Evolutionary conservation across 2,888 invertebrate genomes (phyloP), one percentile per base, ranked within the genome.

Genomic region (Tenthredo livida): DNA sequence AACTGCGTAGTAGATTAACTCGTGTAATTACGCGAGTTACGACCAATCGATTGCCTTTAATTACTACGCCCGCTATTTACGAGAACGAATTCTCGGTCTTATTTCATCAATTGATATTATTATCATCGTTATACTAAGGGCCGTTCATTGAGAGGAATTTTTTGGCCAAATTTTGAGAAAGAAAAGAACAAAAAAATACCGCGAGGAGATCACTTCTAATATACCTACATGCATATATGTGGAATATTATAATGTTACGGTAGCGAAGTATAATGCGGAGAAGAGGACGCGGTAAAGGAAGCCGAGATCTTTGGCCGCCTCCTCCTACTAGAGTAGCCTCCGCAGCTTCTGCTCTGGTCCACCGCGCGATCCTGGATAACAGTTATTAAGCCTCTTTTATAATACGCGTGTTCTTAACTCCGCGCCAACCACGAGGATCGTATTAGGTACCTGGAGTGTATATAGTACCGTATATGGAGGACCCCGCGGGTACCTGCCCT

Each of bases 341-440:
- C 12, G 65, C 43, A 83, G 83, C 83, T 83, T 83, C 83, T 83
- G 65, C 70, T 54, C 58, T 87, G 88, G 89, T 85, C 88, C 90
- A 89, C 88, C 90, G 87, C 89, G 89, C 92, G 92, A 93, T 93
- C 89, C 86, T 91, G 92, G 93, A 93, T 93, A 93, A 93, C 93
- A 93, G 93, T 93, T 93, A 93, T 93, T 93, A 93, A 91, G 90
- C 91, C 89, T 91, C 91, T 93, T 92, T 92, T 92, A 93, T 92
- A 92, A 92, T 92, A 90, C 90, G 89, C 90, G 89, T 90, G 90
- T 90, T 90, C 89, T 89, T 89, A 87, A 86, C 88, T 87, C 80
- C 86, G 83, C 29, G 83, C 67, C 65, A 67, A 83, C 67, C 65
- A 67, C 43, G 67, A 67, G 67, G 83, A 67, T 40, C 67, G 25